Conservation (phyloP, 2,888 invertebrate genomes). For the Rosalia funebris region DNA sequence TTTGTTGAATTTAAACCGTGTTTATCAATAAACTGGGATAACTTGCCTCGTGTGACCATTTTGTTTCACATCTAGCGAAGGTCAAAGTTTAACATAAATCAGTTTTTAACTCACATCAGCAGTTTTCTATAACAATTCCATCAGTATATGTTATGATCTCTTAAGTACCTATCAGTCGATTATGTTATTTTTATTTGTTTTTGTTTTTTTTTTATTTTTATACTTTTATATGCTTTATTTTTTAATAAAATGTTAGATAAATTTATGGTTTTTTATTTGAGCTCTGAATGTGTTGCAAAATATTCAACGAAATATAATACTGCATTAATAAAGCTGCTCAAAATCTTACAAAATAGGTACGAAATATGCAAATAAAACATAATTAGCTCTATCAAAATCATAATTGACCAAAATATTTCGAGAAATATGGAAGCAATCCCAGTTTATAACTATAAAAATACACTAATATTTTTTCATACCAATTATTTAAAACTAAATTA, state of each 20-base stretch:
- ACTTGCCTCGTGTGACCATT: conserved; percentile 6
- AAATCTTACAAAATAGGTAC: too few relatives aligned
- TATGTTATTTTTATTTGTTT: conserved; percentile 2
- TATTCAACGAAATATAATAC: neutral
- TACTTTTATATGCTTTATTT: conserved; percentile 21
- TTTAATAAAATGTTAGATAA: conserved; percentile 17
- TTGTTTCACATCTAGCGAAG: conserved; percentile 2
- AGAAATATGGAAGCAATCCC: conserved; percentile 57
- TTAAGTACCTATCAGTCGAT: too few relatives aligned
- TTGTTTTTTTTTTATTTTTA: conserved; percentile 13
- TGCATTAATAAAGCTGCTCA: too few relatives aligned
- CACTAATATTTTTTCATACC: neutral
- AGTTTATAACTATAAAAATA: conserved; percentile 30
- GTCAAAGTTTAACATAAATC: neutral
- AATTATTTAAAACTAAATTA: conserved; percentile 22
- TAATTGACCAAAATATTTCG: neutral
- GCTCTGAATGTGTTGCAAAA: neutral
- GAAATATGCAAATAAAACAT: too few relatives aligned
- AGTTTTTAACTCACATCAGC: neutral
- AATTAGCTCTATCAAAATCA: neutral
- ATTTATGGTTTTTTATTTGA: conserved; percentile 6
- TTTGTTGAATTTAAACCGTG: conserved; percentile 1
- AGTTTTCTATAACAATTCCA: conserved; percentile 14
- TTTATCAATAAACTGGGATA: conserved; percentile 17
- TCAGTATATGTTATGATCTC: conserved; percentile 20